These are phyloP conservation scores for Parus major DNA, from an alignment of 2,113 vertebrate species.

Conservation along the genomic window DNA sequence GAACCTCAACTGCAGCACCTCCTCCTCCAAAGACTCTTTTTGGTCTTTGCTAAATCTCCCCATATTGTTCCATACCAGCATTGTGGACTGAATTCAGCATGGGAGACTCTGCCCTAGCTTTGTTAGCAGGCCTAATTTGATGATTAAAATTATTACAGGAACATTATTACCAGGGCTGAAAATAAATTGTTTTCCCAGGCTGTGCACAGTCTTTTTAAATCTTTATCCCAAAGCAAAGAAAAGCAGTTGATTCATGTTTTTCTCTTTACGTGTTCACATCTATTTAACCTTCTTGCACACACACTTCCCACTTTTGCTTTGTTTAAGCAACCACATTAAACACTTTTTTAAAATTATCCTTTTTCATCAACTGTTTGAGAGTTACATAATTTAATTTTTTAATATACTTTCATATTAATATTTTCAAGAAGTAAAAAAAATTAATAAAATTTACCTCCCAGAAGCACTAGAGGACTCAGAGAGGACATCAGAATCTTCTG, in stretches of 20 bases:
- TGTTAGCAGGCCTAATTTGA: background rate
- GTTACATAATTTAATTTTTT: background rate
- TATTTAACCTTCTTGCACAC: background rate
- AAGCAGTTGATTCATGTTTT: background rate
- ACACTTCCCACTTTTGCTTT: background rate
- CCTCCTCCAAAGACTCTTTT: background rate
- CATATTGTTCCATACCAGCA: background rate
- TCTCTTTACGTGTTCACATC: background rate
- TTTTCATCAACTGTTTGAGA: background rate
- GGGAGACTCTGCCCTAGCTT: background rate
- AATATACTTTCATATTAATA: background rate
- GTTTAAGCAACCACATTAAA: background rate
- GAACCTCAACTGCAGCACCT: background rate
- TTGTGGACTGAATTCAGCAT: background rate
- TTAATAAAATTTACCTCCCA: background rate
- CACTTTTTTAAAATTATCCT: fast-evolving
- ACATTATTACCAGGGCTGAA: background rate
- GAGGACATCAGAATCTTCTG: background rate
- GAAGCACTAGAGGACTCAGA: background rate
- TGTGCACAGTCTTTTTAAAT: background rate
- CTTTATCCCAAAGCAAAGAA: background rate
- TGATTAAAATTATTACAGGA: background rate
- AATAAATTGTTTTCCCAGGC: background rate
- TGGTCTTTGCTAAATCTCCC: background rate
- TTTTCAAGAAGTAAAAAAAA: background rate